Base-by-base conservation (phyloP, 2,113 vertebrate species). In the Microcebus tavaratra region DNA sequence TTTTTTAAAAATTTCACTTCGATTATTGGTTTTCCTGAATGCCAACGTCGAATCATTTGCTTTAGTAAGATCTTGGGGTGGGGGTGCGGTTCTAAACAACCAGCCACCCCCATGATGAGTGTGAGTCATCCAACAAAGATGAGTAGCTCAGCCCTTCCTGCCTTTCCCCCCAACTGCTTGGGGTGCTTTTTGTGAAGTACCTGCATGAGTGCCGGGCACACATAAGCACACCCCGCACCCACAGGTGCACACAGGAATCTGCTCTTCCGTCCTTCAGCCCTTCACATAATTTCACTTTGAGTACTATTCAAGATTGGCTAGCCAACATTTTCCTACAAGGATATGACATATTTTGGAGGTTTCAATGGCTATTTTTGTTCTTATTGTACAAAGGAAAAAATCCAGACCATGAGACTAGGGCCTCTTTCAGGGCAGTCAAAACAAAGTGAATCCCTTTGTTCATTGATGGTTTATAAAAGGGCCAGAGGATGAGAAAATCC, bases 401-500 rank as follows among this genome's bases (percentile, higher is more conserved):
- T 31, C 85, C 0, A 83, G 72, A 75, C 59, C 3, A 59, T 21
- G 27, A 78, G 34, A 23, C 36, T 42, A 3, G n/a, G 29, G 4
- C 11, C 36, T 97, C 50, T 29, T 39, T 72, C n/a, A 76, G n/a
- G 36, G 65, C 61, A 76, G 70, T 31, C 1, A 50, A 75, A 95
- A 82, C 17, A 88, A 83, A 67, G 50, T n/a, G 61, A 90, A 78
- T 29, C 12, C 42, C 7, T 48, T 4, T 67, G 15, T 45, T 90
- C 34, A n/a, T 0, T 3, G 20, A 90, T 11, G 1, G 12, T 18
- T 88, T 57, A 27, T 70, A 79, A 55, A 59, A 89, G 39, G 15
- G 67, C 50, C 61, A 87, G 57, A 73, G 50, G 57, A 76, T 53
- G 68, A 97, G 85, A 76, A 96, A 83, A 57, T 17, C 13, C 45